A percentile compares a stretch with the other conserved stretches of the same genome.
These are phyloP conservation scores for Enteromius anoplus DNA, from an alignment of 2,797 vertebrate species.

Conservation along the genomic window DNA sequence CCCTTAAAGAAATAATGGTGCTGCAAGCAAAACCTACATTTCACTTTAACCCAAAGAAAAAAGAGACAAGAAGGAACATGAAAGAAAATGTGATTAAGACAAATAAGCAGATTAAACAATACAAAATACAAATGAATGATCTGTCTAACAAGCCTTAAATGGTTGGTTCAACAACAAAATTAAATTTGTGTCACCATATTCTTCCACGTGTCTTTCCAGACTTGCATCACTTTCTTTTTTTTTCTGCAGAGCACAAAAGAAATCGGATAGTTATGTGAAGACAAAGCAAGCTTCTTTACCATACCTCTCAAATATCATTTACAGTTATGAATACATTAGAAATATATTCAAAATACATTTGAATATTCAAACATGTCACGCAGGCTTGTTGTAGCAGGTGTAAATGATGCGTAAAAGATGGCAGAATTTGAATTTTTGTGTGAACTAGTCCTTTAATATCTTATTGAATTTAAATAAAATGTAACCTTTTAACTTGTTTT, in stretches of 20 bases:
- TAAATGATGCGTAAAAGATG: background rate
- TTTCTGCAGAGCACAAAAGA: background rate
- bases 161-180: background rate
- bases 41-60: background rate
- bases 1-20: background rate
- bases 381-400: background rate
- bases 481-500: background rate
- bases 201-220: background rate
- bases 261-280: background rate
- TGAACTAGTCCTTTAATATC: background rate
- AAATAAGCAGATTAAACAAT: background rate
- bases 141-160: background rate
- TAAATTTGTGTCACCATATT: background rate
- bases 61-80: background rate
- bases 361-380: background rate
- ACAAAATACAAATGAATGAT: background rate
- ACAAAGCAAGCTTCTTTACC: background rate
- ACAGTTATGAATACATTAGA: background rate
- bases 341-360: background rate
- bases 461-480: background rate
- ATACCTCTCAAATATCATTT: background rate
- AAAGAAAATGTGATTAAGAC: background rate
- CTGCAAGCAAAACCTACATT: background rate
- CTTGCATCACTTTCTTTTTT: background rate
- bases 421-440: background rate